Percentiles rank a stretch among this genome's conserved stretches.
These are phyloP conservation scores for Xiphophorus hellerii DNA, from an alignment of 2,113 vertebrate species.

Conservation along the genomic window DNA sequence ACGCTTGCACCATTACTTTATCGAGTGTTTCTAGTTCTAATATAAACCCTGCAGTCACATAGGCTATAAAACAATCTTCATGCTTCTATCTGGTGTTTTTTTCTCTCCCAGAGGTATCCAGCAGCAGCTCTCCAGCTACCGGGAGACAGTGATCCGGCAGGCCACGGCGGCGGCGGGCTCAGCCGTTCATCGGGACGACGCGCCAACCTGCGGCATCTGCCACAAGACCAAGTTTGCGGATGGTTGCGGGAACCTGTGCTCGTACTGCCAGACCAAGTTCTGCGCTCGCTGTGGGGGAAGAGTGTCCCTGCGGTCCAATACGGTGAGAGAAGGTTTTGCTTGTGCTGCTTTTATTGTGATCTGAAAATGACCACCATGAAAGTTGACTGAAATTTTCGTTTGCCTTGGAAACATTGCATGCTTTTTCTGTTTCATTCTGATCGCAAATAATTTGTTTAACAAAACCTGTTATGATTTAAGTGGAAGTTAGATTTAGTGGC, in stretches of 20 bases:
- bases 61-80: not conserved
- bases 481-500: not conserved
- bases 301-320: constrained; percentile 94
- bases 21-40: not conserved
- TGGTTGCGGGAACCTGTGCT: constrained; percentile 96
- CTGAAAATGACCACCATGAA: not conserved
- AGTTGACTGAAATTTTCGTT: not conserved
- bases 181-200: constrained; percentile 92
- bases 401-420: not conserved
- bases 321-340: constrained; percentile 73
- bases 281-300: constrained; percentile 96
- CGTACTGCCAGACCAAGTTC: constrained; percentile 98
- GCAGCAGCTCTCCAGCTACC: constrained; percentile 97
- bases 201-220: constrained; percentile 97
- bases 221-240: constrained; percentile 99
- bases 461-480: not conserved
- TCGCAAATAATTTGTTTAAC: not conserved
- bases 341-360: not conserved
- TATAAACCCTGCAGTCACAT: not conserved
- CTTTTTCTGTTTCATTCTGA: not conserved
- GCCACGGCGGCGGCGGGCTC: constrained; percentile 71
- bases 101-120: constrained; percentile 87
- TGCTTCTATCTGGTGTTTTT: not conserved
- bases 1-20: no score
- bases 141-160: constrained; percentile 94